These are phyloP conservation scores for Sialis fuliginosa DNA, from an alignment of 2,888 invertebrate genomes.

Conservation along the genomic window DNA sequence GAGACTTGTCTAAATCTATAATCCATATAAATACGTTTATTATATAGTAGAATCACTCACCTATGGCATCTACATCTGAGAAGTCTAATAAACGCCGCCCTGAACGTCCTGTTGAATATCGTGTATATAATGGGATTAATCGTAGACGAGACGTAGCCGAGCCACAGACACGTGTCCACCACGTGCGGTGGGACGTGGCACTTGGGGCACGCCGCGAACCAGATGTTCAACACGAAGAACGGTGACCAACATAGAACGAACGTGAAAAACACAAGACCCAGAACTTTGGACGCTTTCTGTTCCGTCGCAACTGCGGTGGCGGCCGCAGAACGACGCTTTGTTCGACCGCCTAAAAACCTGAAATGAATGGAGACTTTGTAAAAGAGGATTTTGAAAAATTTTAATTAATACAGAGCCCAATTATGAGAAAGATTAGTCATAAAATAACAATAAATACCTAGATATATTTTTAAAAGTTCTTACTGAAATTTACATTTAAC, in stretches of 20 bases:
- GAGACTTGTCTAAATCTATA: no score
- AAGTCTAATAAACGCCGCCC: constrained; percentile 65
- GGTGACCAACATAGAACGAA: constrained; percentile 90
- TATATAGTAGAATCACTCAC: constrained; percentile 26
- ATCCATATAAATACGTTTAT: background rate
- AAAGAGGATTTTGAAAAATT: no score
- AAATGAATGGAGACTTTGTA: constrained; percentile 10
- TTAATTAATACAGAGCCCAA: no score
- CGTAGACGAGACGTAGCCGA: constrained; percentile 82
- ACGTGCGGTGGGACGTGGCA: constrained; percentile 60
- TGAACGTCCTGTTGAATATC: constrained; percentile 77
- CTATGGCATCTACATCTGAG: constrained; percentile 59
- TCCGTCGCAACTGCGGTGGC: constrained; percentile 77
- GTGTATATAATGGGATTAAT: constrained; percentile 92
- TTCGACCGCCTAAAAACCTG: constrained; percentile 52
- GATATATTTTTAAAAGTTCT: no score
- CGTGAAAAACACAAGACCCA: constrained; percentile 81
- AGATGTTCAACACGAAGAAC: constrained; percentile 75
- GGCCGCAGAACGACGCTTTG: constrained; percentile 50
- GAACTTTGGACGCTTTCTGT: constrained; percentile 86
- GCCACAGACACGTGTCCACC: constrained; percentile 72
- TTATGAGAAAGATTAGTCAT: no score
- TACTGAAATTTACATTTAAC: no score
- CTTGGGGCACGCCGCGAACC: constrained; percentile 67
- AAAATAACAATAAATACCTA: no score